phyloP scores from a whole-genome alignment of 1,140 invertebrate species.

The Brachionus manjavacas region DNA sequence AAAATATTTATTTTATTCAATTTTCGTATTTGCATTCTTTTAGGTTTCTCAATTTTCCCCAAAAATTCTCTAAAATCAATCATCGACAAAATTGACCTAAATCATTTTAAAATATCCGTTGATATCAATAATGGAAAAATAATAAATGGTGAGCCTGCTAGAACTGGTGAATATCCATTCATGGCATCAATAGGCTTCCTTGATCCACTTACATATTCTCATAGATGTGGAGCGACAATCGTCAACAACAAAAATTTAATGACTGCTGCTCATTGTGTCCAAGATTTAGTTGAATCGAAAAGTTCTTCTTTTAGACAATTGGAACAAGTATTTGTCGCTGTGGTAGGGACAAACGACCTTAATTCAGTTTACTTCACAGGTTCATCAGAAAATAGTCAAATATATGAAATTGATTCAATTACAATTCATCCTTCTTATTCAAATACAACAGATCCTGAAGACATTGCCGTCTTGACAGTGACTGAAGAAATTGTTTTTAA shows the following conservation, averaged over 20 bases:
- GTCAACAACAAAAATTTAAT: background rate
- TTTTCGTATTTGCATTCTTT: background rate
- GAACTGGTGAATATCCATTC: background rate
- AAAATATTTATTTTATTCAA: background rate
- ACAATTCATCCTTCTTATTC: background rate
- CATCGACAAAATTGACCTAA: background rate
- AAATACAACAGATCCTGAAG: background rate
- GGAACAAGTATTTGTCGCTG: background rate
- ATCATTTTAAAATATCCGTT: background rate
- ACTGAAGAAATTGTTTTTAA: background rate
- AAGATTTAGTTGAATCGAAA: background rate
- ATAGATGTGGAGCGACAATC: background rate
- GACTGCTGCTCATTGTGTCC: conserved; percentile 16
- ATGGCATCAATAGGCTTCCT: background rate
- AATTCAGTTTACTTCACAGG: background rate
- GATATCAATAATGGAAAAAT: background rate
- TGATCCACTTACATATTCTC: background rate
- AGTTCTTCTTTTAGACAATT: background rate
- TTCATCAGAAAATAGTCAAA: background rate
- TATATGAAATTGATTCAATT: background rate
- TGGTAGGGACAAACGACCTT: background rate
- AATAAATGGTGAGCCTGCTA: background rate
- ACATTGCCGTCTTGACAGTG: background rate
- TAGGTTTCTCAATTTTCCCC: background rate
- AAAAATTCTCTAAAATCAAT: background rate